Evolutionary conservation across 1,140 invertebrate species (phyloP).

Genomic region (Maconellicoccus hirsutus): DNA sequence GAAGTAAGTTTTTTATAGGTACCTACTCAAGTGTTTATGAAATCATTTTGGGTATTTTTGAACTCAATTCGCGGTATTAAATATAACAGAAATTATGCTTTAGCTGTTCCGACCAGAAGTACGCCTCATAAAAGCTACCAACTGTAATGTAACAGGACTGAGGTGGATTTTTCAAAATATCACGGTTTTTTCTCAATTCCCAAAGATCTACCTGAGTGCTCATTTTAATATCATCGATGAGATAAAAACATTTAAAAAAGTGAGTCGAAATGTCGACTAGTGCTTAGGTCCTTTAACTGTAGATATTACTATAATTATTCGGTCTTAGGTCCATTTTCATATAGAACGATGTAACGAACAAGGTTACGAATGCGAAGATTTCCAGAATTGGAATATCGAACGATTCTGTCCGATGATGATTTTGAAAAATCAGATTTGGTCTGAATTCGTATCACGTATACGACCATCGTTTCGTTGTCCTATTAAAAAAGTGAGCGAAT

Average conservation of each 20-base stretch:
- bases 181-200: neutral
- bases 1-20: too few species aligned
- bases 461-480: constrained; percentile 13
- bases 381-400: constrained; percentile 15
- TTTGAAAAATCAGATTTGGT: constrained; percentile 19
- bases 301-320: too few species aligned
- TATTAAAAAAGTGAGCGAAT: constrained; percentile 12
- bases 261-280: too few species aligned
- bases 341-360: constrained; percentile 14
- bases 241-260: neutral
- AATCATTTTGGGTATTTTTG: too few species aligned
- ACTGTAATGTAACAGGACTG: neutral
- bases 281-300: too few species aligned
- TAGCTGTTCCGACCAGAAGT: neutral
- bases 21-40: too few species aligned
- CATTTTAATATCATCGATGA: neutral
- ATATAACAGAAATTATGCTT: too few species aligned
- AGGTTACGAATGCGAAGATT: constrained; percentile 23
- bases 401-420: neutral
- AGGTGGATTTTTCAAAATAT: neutral
- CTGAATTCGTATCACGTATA: neutral
- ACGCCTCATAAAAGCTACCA: neutral
- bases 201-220: neutral
- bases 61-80: too few species aligned
- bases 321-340: too few species aligned